Evolutionary conservation across 2,797 vertebrate genomes (phyloP), one percentile per base, ranked within the genome.

Genomic region (Otolemur crassicaudatus): DNA sequence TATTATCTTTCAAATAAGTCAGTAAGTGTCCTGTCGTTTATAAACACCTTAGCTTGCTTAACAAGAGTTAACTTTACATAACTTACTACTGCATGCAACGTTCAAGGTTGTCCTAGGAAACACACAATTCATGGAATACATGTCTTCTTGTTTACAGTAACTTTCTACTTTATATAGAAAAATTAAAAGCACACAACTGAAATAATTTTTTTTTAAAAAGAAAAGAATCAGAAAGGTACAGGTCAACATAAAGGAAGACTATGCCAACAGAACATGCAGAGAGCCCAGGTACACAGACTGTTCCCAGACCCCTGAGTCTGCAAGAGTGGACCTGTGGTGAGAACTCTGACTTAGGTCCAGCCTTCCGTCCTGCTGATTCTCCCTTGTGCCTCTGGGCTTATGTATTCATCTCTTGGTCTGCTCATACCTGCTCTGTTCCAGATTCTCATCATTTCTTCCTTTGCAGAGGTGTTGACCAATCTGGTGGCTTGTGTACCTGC

Each of bases 1-100:
- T 43, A 82, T 72, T 81, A 84, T 72, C 34, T 94, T 77, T 85
- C 79, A 94, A 87, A 60, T 20, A 76, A 77, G 23, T 81, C n/a
- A 73, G 11, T 16, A 85, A 82, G 25, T 76, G 6, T 23, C 16
- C 9, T 53, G 4, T 79, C 22, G 31, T n/a, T 25, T 60, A 23
- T 37, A 76, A 82, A 69, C 90, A 25, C 31, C 61, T 49, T 69
- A n/a, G 2, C 29, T 63, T 92, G 23, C 19, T 90, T 63, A 49
- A 67, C 22, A 75, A 46, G 6, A 86, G 8, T 25, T 58, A 53
- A 67, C 25, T 7, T 87, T 27, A 46, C 0, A 43, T 40, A 10
- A 25, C 10, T 83, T 82, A 40, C 76, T 87, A 37, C n/a, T 90
- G 13, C 19, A 90, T 65, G 53, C 29, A 82, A 4, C 49, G 61